Percentiles rank a stretch among this genome's conserved stretches.
phyloP scores from a whole-genome alignment of 2,888 invertebrate species.

The Agonopterix arenella region DNA sequence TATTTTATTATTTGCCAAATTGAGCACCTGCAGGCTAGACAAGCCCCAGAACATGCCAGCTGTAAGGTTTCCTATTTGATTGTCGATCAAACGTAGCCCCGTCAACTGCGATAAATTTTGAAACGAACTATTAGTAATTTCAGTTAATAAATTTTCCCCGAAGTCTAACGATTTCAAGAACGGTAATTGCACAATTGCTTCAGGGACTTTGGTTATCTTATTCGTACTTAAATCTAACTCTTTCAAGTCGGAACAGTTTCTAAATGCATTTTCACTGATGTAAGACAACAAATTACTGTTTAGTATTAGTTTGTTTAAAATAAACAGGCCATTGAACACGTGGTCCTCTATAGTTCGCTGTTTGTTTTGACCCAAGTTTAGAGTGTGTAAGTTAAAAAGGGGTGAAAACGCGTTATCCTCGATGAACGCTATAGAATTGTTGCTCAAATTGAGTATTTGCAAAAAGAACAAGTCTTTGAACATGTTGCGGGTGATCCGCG shows the following conservation, averaged over 20 bases:
- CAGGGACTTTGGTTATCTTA: slow-evolving; percentile 88
- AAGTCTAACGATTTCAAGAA: slow-evolving; percentile 93
- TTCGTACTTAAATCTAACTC: slow-evolving; percentile 94
- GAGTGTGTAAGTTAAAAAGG: slow-evolving; percentile 91
- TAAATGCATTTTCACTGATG: slow-evolving; percentile 87
- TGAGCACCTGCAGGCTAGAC: slow-evolving; percentile 89
- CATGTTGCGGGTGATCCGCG: slow-evolving; percentile 86
- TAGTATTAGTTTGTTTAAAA: slow-evolving; percentile 88
- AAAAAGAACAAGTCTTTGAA: slow-evolving; percentile 93
- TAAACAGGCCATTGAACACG: slow-evolving; percentile 89
- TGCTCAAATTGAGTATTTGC: slow-evolving; percentile 89
- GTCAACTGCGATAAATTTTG: slow-evolving; percentile 90
- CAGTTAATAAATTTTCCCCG: slow-evolving; percentile 92
- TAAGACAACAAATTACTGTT: slow-evolving; percentile 89
- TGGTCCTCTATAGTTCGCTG: slow-evolving; percentile 87
- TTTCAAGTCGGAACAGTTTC: slow-evolving; percentile 91
- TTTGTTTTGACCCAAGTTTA: slow-evolving; percentile 92
- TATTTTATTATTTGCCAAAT: slow-evolving; percentile 93
- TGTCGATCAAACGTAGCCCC: slow-evolving; percentile 92
- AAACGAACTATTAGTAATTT: slow-evolving; percentile 89
- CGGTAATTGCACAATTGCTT: slow-evolving; percentile 87
- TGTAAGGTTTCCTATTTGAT: slow-evolving; percentile 91
- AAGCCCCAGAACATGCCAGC: slow-evolving; percentile 91
- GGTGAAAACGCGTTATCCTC: slow-evolving; percentile 92
- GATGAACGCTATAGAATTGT: slow-evolving; percentile 89